Evolutionary conservation across 2,888 invertebrate species (phyloP).

Genomic region (Ferrisia virgata): DNA sequence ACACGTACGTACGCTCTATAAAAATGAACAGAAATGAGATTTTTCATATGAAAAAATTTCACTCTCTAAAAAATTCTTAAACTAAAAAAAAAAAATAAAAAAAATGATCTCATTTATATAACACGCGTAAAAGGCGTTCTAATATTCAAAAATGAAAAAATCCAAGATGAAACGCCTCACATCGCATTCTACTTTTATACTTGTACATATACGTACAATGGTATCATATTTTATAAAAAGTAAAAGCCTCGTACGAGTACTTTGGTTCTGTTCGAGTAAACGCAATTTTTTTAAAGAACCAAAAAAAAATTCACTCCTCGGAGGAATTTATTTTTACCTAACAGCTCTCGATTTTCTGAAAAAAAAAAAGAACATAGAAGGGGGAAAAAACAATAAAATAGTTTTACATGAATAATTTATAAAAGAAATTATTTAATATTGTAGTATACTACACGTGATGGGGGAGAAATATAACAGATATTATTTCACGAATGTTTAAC

Average conservation of each 20-base stretch:
- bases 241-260: not conserved
- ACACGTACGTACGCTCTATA: not conserved
- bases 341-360: not conserved
- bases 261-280: not conserved
- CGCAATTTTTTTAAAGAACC: not conserved
- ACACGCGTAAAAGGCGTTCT: not conserved
- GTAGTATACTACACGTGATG: not conserved
- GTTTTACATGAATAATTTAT: slow-evolving; percentile 20
- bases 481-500: slow-evolving; percentile 43
- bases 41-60: not conserved
- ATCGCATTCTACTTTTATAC: no score
- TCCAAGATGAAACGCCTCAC: not conserved
- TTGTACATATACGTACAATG: not conserved
- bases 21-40: not conserved
- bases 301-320: not conserved
- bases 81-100: not conserved
- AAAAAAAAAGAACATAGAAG: not conserved
- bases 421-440: slow-evolving; percentile 23
- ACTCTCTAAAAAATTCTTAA: not conserved
- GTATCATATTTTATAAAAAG: not conserved
- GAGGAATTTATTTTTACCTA: not conserved
- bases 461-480: slow-evolving; percentile 7
- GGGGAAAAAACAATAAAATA: not conserved
- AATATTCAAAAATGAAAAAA: not conserved
- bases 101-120: not conserved